Evolutionary conservation across 2,888 invertebrate genomes (phyloP).

Genomic region (Branchellion lobata): DNA sequence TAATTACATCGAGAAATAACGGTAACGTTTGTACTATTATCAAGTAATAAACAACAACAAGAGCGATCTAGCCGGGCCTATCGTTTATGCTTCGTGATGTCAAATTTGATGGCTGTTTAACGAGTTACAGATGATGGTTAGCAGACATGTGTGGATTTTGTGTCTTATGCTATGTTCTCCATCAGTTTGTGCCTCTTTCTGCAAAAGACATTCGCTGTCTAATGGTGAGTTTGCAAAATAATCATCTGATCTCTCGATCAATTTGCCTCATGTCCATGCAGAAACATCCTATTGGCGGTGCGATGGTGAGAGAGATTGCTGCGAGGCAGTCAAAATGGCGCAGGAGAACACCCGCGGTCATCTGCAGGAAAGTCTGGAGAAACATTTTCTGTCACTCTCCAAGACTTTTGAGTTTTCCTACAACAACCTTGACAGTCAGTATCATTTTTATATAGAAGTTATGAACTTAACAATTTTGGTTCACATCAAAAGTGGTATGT

Average conservation of each 20-base stretch:
- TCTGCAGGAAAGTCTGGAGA: background rate
- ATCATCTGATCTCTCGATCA: background rate
- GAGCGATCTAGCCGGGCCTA: too few species aligned
- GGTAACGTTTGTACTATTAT: too few species aligned
- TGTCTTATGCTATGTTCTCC: background rate
- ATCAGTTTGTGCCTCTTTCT: background rate
- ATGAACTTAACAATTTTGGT: too few species aligned
- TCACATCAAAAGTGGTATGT: too few species aligned
- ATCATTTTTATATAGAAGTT: too few species aligned
- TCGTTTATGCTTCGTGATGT: too few species aligned
- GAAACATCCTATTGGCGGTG: background rate
- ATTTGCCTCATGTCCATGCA: background rate
- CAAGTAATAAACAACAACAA: too few species aligned
- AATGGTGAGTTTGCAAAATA: background rate
- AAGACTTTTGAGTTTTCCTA: background rate
- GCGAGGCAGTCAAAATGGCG: background rate
- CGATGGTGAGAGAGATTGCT: background rate
- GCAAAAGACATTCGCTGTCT: background rate
- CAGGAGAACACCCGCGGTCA: background rate
- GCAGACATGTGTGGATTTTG: too few species aligned
- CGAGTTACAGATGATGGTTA: too few species aligned
- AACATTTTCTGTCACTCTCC: background rate
- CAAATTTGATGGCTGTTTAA: too few species aligned
- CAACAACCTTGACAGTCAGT: conserved; percentile 1
- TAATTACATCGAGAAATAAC: too few species aligned